These are phyloP conservation scores for Sarcophaga variegata DNA, from an alignment of 2,888 invertebrate species.

Conservation along the genomic window DNA sequence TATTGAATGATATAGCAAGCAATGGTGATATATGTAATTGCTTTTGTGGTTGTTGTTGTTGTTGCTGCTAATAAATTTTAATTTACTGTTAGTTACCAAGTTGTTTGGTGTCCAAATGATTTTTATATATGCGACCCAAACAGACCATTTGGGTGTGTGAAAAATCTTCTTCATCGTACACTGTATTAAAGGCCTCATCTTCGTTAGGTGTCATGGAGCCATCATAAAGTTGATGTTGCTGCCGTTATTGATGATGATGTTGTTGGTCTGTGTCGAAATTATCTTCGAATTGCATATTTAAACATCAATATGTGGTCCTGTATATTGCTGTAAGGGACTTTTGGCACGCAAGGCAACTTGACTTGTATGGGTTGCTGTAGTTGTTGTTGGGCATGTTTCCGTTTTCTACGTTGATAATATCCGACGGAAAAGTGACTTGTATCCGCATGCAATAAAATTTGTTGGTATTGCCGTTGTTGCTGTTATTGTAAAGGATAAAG, in stretches of 20 bases:
- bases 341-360: constrained; percentile 73
- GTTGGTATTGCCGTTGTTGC: constrained; percentile 42
- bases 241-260: background rate
- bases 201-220: constrained; percentile 60
- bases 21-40: constrained; percentile 41
- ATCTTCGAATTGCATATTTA: constrained; percentile 76
- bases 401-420: constrained; percentile 79
- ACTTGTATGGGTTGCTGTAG: constrained; percentile 27
- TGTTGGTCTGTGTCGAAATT: constrained; percentile 63
- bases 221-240: constrained; percentile 40
- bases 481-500: constrained; percentile 60
- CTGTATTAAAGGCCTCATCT: no score
- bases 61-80: constrained; percentile 32
- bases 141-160: constrained; percentile 77
- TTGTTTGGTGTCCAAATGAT: constrained; percentile 77
- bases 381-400: constrained; percentile 71
- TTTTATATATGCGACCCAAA: constrained; percentile 78
- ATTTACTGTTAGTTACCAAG: constrained; percentile 70
- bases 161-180: constrained; percentile 71
- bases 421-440: constrained; percentile 73
- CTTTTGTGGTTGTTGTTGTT: constrained; percentile 7
- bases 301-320: constrained; percentile 60
- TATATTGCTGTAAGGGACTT: constrained; percentile 4
- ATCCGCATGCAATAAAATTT: constrained; percentile 71
- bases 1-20: constrained; percentile 56